Evolutionary conservation across 2,113 vertebrate genomes (phyloP), one percentile per base, ranked within the genome.

Genomic region (Eulemur macaco): DNA sequence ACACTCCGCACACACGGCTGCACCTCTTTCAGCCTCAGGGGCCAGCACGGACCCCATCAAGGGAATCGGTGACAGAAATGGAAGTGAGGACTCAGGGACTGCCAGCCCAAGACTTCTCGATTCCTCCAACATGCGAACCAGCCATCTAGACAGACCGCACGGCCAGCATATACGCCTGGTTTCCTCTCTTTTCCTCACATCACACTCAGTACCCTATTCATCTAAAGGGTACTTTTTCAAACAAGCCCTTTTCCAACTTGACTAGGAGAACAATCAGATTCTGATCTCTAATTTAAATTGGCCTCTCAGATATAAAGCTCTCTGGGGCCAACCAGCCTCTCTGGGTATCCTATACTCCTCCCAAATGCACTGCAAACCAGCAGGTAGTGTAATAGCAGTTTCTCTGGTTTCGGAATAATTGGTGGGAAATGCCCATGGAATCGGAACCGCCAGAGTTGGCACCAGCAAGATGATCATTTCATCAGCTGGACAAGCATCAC

Each of bases 301-400:
- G 20, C 47, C 13, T 58, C 42, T 94, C 21, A 74, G 91, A 66
- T 20, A 34, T 23, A 76, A 94, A 81, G 7, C n/a, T 95, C 71
- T 90, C 76, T 85, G 42, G 25, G 7, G 31, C 45, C 82, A 94
- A 29, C 31, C 37, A 23, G n/a, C 74, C 31, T 60, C 63, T 91
- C 5, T 0, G 34, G 60, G 78, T 34, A 78, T 0, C 60, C 85
- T 47, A 6, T 2, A 10, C 18, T 69, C 37, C 71, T 85, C 66
- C 37, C 54, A 66, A 77, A 56, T 17, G 45, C 66, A 52, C 18
- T 23, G 45, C 74, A 80, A 78, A 63, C 37, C 60, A 23, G 12
- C 2, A 39, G 10, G 29, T 13, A 45, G 6, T 27, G 13, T 21
- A 29, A 50, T 1, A 12, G 10, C 29, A 47, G 5, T 34, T 76